Conservation (phyloP, 2,113 vertebrate species). For the Phasianus colchicus region DNA sequence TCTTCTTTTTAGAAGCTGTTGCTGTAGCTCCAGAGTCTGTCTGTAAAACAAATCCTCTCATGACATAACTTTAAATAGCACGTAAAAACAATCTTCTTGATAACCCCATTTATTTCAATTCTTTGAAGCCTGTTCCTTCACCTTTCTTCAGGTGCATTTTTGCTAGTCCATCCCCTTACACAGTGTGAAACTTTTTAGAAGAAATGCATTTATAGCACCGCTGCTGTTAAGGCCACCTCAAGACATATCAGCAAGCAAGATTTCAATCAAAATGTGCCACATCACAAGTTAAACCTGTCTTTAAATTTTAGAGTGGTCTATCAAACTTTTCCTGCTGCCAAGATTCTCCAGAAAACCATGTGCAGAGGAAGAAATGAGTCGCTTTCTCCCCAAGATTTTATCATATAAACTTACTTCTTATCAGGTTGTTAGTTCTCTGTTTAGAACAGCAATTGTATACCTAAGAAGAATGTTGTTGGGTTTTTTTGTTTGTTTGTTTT, state of each 20-base stretch:
- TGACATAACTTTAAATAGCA: background rate
- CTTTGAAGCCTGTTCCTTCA: background rate
- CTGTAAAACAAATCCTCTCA: conserved; percentile 70
- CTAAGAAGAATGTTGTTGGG: background rate
- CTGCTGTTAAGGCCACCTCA: background rate
- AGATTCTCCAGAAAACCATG: background rate
- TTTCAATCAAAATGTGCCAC: background rate
- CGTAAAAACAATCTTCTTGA: background rate
- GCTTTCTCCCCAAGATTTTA: background rate
- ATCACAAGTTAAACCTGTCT: background rate
- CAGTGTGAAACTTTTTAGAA: background rate
- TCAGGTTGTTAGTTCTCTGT: background rate
- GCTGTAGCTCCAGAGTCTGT: conserved; percentile 79
- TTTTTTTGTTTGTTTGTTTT: background rate
- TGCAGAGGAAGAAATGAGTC: background rate
- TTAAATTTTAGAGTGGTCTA: background rate
- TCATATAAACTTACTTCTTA: background rate
- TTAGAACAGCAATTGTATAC: background rate
- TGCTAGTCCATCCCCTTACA: background rate
- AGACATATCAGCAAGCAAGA: background rate
- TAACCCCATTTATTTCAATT: background rate
- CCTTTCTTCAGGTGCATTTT: background rate
- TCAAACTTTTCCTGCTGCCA: background rate
- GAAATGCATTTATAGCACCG: background rate
- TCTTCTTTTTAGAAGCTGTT: conserved; percentile 90